Percentiles rank a stretch among this genome's conserved stretches.
phyloP scores from a whole-genome alignment of 2,113 vertebrate species.

The Anoplopoma fimbria region DNA sequence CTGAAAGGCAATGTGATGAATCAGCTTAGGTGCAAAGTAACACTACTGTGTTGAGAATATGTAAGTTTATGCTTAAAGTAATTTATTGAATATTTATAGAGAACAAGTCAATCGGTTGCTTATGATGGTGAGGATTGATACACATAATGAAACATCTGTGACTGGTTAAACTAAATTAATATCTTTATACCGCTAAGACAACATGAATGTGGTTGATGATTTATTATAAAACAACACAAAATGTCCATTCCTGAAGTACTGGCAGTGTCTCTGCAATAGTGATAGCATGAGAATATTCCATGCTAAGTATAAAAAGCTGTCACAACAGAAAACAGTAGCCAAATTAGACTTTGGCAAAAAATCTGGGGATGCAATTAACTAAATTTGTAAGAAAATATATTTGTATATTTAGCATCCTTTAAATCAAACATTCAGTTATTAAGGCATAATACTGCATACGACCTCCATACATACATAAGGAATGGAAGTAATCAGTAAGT shows the following conservation, averaged over 20 bases:
- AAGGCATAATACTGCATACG: neutral
- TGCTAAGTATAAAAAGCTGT: neutral
- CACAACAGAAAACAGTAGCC: neutral
- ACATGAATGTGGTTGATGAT: neutral
- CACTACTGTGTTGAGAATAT: neutral
- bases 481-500: conserved; percentile 10
- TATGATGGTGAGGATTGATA: neutral
- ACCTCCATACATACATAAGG: neutral
- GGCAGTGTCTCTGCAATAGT: neutral
- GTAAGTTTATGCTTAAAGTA: neutral
- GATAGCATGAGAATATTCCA: neutral
- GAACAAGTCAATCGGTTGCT: neutral
- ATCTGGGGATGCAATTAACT: neutral
- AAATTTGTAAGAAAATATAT: neutral
- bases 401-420: neutral
- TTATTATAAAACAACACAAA: neutral
- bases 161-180: neutral
- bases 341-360: neutral
- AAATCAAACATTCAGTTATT: neutral
- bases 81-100: too few species aligned
- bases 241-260: neutral
- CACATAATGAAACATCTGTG: neutral
- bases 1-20: conserved; percentile 11
- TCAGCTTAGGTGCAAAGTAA: conserved; percentile 5
- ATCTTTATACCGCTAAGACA: neutral